Base-by-base conservation (phyloP, 2,113 vertebrate genomes). In the Pygoscelis antarcticus region DNA sequence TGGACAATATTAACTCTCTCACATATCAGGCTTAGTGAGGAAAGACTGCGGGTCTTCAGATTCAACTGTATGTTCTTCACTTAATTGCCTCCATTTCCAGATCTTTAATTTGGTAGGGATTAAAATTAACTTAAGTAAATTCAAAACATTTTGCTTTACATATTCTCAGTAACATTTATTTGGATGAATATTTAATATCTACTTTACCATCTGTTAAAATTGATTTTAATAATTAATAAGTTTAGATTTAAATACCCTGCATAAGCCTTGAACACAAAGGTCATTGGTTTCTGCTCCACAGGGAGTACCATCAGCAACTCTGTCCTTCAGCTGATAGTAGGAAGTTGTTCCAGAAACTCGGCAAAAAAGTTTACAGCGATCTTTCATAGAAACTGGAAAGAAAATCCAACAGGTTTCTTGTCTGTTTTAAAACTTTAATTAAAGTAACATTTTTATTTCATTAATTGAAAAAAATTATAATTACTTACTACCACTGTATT, bases 351-450 rank as follows among this genome's bases (percentile, higher is more conserved):
- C 99, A 70, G 99, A 98, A 64, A 99, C 99, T 58, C 99, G 99
- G 95, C 99, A 99, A 98, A 99, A 99, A 77, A 99, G 99, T 96
- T 99, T 99, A 98, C 99, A 99, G 71, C 99, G 99, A 98, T 99
- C 99, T 98, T 99, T 99, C 98, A 99, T 98, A 84, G 99, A 96
- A 98, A 99, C 99, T 99, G 95, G 65, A 96, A 96, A 96, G 95
- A 93, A 87, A 98, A 97, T 95, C 89, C 92, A 95, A 97, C 76
- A 94, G 75, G 62, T 80, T 89, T 95, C 71, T 74, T 87, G 49
- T 81, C 85, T 91, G 52, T 40, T 91, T 54, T 54, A 52, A 87
- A 83, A 62, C 1, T 75, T 72, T 32, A 47, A 54, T 70, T 84
- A 66, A 91, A 90, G 55, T 20, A 96, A 77, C 40, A 93, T 87